phyloP scores from a whole-genome alignment of 2,888 invertebrate species.

The Agrotis clavis region DNA sequence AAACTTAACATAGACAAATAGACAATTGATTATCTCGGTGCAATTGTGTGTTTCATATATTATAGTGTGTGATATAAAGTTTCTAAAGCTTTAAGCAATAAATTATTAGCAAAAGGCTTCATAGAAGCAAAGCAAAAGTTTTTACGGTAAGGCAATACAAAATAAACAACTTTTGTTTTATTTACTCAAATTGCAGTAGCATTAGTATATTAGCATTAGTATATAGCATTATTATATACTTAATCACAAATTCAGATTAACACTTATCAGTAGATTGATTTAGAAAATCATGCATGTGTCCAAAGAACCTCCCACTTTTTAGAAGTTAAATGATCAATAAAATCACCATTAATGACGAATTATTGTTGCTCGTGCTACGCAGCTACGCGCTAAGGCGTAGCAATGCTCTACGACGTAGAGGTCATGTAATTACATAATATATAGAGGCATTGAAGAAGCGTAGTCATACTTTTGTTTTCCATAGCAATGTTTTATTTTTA shows the following conservation, averaged over 20 bases:
- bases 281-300: too few species aligned
- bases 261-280: too few species aligned
- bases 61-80: background rate
- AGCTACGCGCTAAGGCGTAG: conserved; percentile 21
- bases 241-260: too few species aligned
- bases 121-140: background rate
- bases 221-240: too few species aligned
- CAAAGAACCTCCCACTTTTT: too few species aligned
- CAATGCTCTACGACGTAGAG: conserved; percentile 24
- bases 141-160: background rate
- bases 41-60: too few species aligned
- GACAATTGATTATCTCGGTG: too few species aligned
- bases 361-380: background rate
- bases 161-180: background rate
- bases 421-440: too few species aligned
- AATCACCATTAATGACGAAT: background rate
- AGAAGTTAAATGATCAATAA: background rate
- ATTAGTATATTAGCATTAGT: too few species aligned
- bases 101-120: background rate
- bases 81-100: background rate
- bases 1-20: too few species aligned
- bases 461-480: background rate
- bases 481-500: background rate
- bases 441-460: background rate
- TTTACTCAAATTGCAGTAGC: background rate